These are phyloP conservation scores for Drosophila paracracens DNA, from an alignment of 2,888 invertebrate genomes.

Conservation along the genomic window DNA sequence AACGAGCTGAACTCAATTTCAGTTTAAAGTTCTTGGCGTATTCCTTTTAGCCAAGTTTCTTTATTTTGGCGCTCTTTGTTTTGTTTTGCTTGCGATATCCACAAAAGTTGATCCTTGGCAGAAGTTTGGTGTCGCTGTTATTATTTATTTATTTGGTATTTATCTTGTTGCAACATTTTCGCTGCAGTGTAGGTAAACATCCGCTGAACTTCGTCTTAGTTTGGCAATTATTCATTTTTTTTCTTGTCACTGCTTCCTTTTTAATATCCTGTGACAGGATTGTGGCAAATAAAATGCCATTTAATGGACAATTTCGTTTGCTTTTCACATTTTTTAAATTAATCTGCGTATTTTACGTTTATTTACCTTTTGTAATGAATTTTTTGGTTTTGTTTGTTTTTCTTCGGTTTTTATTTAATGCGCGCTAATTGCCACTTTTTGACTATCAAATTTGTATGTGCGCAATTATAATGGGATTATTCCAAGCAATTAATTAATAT, in stretches of 20 bases:
- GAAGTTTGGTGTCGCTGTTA: conserved; percentile 25
- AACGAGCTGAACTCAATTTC: conserved; percentile 50
- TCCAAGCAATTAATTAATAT: conserved; percentile 12
- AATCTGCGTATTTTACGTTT: conserved; percentile 26
- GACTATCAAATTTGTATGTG: conserved; percentile 30
- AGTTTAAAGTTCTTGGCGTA: conserved; percentile 45
- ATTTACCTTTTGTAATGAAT: conserved; percentile 25
- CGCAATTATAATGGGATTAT: neutral
- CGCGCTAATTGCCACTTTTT: conserved; percentile 41
- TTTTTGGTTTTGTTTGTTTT: conserved; percentile 3
- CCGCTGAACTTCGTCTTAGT: conserved; percentile 36
- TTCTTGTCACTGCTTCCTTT: neutral
- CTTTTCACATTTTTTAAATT: conserved; percentile 28
- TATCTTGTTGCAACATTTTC: conserved; percentile 52
- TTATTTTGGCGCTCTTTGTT: neutral
- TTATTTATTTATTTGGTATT: conserved; percentile 55
- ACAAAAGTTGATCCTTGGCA: conserved; percentile 33
- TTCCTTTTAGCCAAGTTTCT: conserved; percentile 11
- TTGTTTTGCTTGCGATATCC: conserved; percentile 8
- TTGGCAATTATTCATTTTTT: conserved; percentile 41
- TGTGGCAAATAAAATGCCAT: conserved; percentile 24
- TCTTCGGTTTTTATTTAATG: conserved; percentile 16
- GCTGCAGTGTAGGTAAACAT: conserved; percentile 48
- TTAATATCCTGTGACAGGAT: conserved; percentile 24
- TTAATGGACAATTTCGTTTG: conserved; percentile 34